These are phyloP conservation scores for Scolopax mira DNA, from an alignment of 2,113 vertebrate genomes.

Conservation along the genomic window DNA sequence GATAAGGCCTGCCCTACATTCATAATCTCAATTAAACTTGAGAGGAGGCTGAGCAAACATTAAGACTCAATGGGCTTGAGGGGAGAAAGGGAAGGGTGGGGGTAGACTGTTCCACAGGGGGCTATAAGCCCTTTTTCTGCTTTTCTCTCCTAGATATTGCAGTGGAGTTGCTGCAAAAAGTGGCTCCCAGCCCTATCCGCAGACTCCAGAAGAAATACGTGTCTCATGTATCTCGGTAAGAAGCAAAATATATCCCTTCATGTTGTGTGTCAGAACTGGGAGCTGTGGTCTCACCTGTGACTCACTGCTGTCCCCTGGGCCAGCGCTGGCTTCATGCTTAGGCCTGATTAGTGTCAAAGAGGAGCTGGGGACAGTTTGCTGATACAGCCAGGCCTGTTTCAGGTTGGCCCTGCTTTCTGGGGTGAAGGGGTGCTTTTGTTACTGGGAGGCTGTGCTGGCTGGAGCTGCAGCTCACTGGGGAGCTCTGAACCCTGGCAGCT, in stretches of 20 bases:
- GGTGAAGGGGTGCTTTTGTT: background rate
- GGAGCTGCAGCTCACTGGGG: background rate
- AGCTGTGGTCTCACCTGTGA: background rate
- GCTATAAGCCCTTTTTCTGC: background rate
- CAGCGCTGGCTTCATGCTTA: background rate
- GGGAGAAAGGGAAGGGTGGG: background rate
- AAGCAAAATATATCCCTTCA: background rate
- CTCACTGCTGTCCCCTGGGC: background rate
- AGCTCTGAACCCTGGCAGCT: background rate
- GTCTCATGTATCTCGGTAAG: slow-evolving; percentile 91
- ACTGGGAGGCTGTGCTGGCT: background rate
- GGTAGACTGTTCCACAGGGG: background rate
- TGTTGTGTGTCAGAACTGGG: background rate
- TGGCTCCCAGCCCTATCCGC: slow-evolving; percentile 93
- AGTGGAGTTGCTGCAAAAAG: slow-evolving; percentile 95
- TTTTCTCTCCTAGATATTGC: slow-evolving; percentile 86
- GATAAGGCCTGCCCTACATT: background rate
- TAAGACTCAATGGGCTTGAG: background rate
- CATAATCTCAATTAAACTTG: background rate
- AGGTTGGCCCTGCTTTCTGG: background rate
- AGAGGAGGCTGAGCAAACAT: background rate
- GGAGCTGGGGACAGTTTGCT: background rate
- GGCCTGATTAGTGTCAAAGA: background rate
- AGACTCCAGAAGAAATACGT: slow-evolving; percentile 97
- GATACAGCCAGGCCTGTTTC: background rate